Conservation (phyloP, 2,888 invertebrate genomes). For the Hydrotaea diabolus region DNA sequence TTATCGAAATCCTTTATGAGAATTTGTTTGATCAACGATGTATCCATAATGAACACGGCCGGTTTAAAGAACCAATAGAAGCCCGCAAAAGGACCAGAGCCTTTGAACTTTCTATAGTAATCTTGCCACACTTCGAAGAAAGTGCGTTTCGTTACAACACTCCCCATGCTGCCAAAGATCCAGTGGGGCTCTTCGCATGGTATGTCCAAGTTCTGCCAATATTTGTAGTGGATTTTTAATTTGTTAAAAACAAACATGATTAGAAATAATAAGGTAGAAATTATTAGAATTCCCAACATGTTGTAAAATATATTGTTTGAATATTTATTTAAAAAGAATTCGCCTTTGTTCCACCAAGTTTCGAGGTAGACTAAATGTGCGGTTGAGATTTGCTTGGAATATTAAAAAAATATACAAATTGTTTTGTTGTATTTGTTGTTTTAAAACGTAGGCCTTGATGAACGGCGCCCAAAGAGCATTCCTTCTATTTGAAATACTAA, state of each 20-base stretch:
- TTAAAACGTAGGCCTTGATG: too few relatives aligned
- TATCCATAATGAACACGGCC: conserved; percentile 68
- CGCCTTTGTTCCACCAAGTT: background rate
- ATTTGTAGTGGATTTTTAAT: conserved; percentile 1
- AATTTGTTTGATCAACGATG: conserved; percentile 71
- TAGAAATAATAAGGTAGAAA: too few relatives aligned
- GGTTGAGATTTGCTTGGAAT: too few relatives aligned
- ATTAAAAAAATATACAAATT: too few relatives aligned
- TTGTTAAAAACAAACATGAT: background rate
- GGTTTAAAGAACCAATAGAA: conserved; percentile 70
- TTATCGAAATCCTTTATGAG: conserved; percentile 73
- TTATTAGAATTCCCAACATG: background rate
- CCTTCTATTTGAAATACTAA: too few relatives aligned
- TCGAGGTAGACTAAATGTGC: background rate
- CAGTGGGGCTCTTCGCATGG: conserved; percentile 72
- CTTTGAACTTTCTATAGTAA: conserved; percentile 34
- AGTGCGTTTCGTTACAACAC: conserved; percentile 55
- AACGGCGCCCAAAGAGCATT: too few relatives aligned
- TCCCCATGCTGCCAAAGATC: conserved; percentile 26
- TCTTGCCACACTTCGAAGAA: conserved; percentile 67
- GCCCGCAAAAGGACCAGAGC: conserved; percentile 73
- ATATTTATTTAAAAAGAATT: background rate
- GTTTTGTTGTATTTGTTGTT: too few relatives aligned
- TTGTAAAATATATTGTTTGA: background rate
- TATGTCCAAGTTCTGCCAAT: conserved; percentile 73